Conservation (phyloP, 2,113 vertebrate species). For the Larimichthys crocea region DNA sequence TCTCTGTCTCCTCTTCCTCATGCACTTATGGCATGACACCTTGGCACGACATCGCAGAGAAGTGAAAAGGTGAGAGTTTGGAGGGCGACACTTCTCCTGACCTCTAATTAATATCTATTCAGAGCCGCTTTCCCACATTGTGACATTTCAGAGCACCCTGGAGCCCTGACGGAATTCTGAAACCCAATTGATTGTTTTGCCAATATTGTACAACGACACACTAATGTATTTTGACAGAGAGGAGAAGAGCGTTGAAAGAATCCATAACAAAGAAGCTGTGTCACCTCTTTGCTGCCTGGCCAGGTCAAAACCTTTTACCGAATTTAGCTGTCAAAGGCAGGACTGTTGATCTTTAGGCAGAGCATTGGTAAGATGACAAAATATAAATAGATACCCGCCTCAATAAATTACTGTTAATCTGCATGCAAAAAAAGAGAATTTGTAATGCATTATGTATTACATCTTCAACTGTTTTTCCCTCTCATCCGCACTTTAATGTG, state of each 20-base stretch:
- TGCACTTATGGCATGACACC: conserved; percentile 13
- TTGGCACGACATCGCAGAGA: conserved; percentile 26
- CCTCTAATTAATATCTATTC: conserved; percentile 64
- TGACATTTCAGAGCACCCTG: conserved; percentile 60
- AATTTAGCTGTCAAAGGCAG: conserved; percentile 28
- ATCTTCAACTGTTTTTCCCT: conserved; percentile 1
- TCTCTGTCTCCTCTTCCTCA: neutral
- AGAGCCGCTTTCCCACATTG: conserved; percentile 15
- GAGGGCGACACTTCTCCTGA: conserved; percentile 26
- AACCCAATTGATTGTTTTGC: conserved; percentile 65
- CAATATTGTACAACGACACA: conserved; percentile 62
- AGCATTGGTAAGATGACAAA: conserved; percentile 30
- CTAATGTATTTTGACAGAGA: conserved; percentile 68
- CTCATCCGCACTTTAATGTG: conserved; percentile 1
- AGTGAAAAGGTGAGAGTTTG: neutral
- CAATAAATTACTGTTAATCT: conserved; percentile 20
- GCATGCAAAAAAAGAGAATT: neutral
- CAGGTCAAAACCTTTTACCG: conserved; percentile 39
- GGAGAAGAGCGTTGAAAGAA: conserved; percentile 29
- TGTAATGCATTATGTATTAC: conserved; percentile 29
- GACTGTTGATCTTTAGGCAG: conserved; percentile 27
- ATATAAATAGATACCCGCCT: conserved; percentile 40
- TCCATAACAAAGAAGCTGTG: conserved; percentile 41
- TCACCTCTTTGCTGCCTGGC: conserved; percentile 40
- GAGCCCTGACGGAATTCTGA: conserved; percentile 48